phyloP scores from a whole-genome alignment of 2,113 vertebrate species.

The Oryzias woworae region DNA sequence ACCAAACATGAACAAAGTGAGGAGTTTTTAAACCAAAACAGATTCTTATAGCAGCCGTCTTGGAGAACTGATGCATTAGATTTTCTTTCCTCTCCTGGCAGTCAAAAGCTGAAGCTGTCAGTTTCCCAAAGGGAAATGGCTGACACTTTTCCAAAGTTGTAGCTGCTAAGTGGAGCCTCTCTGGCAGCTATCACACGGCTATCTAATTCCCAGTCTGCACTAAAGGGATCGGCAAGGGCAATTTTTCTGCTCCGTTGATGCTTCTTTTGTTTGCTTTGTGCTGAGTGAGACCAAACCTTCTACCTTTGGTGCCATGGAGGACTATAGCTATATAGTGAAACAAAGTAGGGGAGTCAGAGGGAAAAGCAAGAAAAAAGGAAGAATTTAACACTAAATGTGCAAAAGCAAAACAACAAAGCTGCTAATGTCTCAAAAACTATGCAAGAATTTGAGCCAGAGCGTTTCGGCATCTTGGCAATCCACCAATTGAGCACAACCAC shows the following conservation, averaged over 20 bases:
- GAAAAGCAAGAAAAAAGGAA: background rate
- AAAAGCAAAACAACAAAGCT: constrained; percentile 24
- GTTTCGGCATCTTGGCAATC: constrained; percentile 48
- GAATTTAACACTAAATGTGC: background rate
- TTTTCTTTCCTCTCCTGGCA: constrained; percentile 18
- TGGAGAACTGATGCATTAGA: constrained; percentile 25
- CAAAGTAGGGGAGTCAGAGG: background rate
- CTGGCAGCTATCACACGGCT: constrained; percentile 46
- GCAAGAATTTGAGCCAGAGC: constrained; percentile 27
- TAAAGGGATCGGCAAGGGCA: constrained; percentile 60
- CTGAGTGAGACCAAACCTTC: constrained; percentile 20
- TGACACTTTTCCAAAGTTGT: constrained; percentile 30
- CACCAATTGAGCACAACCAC: constrained; percentile 24
- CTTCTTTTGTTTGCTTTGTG: constrained; percentile 29
- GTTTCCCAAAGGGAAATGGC: constrained; percentile 20
- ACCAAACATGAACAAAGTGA: background rate
- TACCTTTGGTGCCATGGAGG: constrained; percentile 17
- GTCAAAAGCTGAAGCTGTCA: constrained; percentile 9
- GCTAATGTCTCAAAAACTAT: constrained; percentile 18
- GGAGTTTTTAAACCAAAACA: constrained; percentile 4
- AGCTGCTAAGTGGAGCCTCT: constrained; percentile 46
- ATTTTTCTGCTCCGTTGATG: constrained; percentile 57
- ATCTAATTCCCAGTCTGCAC: constrained; percentile 58
- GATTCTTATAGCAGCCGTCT: constrained; percentile 25
- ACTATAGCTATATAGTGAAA: constrained; percentile 7